Evolutionary conservation across 2,113 vertebrate species (phyloP), one percentile per base, ranked within the genome.

Genomic region (Oophaga pumilio): DNA sequence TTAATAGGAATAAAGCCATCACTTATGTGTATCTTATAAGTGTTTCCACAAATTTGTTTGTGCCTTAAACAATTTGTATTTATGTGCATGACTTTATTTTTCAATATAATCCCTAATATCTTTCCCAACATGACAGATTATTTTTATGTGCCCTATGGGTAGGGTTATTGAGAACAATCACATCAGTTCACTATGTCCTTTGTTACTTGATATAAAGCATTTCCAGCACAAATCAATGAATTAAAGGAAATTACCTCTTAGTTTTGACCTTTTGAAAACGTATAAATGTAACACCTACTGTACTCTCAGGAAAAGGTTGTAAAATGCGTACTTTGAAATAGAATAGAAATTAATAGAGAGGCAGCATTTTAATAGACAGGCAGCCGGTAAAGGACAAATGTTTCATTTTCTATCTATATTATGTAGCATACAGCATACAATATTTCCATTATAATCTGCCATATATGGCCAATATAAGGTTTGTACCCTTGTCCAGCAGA

Each of bases 161-260:
- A 22, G 49, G 22, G 28, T 9, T 76, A 53, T n/a, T 52, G 4
- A 52, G 33, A 53, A 52, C 50, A 77, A 20, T 77, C 12, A 56
- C n/a, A 22, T 24, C 50, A 77, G 52, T 12, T 77, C 22, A 24
- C 20, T 14, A 24, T 77, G 20, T 77, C 43, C 50, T 14, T 43
- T 15, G 8, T 22, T 53, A 56, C 50, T 24, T 53, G 50, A 53
- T 52, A 77, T 4, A 77, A 1, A 56, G 50, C 20, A 53, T 77
- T 77, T 53, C 49, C 49, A 56, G 76, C 24, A 53, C 76, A 77
- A 56, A 77, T 77, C 76, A 77, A 6, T 77, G 76, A 77, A 77
- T 77, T 77, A 77, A 77, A 77, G 76, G 76, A 77, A 77, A 77
- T 77, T 53, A 52, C 76, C n/a, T 77, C 76, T 77, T 56, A 77